These are phyloP conservation scores for Xanthorhoe spadicearia DNA, from an alignment of 2,888 invertebrate species.

Conservation along the genomic window DNA sequence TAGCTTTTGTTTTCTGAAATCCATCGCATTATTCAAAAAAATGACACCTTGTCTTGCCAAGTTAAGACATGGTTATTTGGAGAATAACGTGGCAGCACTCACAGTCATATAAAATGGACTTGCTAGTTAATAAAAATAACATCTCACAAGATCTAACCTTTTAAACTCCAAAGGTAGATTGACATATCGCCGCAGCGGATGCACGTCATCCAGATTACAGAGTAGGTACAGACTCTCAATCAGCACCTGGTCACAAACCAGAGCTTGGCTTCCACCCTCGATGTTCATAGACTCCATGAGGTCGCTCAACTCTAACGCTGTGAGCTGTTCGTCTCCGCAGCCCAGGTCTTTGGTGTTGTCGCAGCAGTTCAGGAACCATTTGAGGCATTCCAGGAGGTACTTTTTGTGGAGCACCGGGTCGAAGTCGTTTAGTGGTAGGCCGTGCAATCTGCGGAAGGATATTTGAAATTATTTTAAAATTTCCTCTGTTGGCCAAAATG, in stretches of 20 bases:
- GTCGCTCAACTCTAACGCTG: conserved; percentile 13
- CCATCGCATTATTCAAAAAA: too few relatives aligned
- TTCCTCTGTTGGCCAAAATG: too few relatives aligned
- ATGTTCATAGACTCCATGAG: conserved; percentile 38
- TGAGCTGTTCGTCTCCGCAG: conserved; percentile 6
- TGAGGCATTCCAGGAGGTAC: conserved; percentile 89
- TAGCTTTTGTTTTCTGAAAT: too few relatives aligned
- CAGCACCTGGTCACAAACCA: conserved; percentile 72
- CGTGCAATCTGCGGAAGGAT: conserved; percentile 81
- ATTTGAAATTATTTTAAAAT: too few relatives aligned
- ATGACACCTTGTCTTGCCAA: too few relatives aligned
- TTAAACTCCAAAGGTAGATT: conserved; percentile 69
- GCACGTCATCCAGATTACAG: conserved; percentile 86
- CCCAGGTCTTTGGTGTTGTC: conserved; percentile 67
- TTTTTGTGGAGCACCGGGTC: conserved; percentile 89
- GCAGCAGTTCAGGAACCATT: conserved; percentile 86
- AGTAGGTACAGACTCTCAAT: conserved; percentile 89
- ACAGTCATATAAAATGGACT: too few relatives aligned
- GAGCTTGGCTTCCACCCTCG: conserved; percentile 36
- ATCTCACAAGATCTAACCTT: conserved; percentile 63
- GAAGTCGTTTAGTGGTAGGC: conserved; percentile 82
- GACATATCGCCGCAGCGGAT: conserved; percentile 82
- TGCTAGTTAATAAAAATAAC: not conserved
- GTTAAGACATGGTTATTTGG: too few relatives aligned
- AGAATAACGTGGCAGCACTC: too few relatives aligned